These are phyloP conservation scores for Grammomys dolichurus DNA, from an alignment of 2,113 vertebrate genomes.

Conservation along the genomic window DNA sequence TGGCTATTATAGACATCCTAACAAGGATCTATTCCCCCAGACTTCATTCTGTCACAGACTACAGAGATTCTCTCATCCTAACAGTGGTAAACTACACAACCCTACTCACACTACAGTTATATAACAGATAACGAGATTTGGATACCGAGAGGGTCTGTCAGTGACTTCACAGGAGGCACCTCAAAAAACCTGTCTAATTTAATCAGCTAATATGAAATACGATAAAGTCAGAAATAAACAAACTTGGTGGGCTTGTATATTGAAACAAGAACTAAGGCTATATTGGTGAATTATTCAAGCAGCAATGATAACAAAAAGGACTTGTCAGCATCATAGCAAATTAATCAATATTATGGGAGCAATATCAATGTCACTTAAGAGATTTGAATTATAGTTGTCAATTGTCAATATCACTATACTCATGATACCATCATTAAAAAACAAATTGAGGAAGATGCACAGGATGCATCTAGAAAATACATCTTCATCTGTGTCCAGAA, in stretches of 20 bases:
- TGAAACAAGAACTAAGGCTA: not conserved
- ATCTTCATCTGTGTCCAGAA: too few relatives aligned
- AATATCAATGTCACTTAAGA: too few relatives aligned
- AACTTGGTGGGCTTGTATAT: not conserved
- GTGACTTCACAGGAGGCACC: not conserved
- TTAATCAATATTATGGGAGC: not conserved
- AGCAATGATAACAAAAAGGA: not conserved
- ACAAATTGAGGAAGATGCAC: not conserved
- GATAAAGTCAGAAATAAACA: not conserved
- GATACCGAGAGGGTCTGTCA: not conserved
- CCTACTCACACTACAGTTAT: not conserved
- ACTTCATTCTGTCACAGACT: not conserved
- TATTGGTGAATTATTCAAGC: not conserved
- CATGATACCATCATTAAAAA: not conserved
- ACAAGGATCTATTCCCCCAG: not conserved
- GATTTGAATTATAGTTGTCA: not conserved
- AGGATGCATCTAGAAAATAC: not conserved
- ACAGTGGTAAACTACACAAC: not conserved
- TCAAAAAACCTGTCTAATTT: not conserved
- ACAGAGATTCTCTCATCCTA: not conserved
- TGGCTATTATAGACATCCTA: not conserved
- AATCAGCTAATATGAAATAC: not conserved
- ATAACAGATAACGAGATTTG: not conserved
- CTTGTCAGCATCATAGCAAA: not conserved
- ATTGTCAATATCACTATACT: not conserved